phyloP scores from a whole-genome alignment of 2,888 invertebrate species.

The Bhutanitis thaidina region DNA sequence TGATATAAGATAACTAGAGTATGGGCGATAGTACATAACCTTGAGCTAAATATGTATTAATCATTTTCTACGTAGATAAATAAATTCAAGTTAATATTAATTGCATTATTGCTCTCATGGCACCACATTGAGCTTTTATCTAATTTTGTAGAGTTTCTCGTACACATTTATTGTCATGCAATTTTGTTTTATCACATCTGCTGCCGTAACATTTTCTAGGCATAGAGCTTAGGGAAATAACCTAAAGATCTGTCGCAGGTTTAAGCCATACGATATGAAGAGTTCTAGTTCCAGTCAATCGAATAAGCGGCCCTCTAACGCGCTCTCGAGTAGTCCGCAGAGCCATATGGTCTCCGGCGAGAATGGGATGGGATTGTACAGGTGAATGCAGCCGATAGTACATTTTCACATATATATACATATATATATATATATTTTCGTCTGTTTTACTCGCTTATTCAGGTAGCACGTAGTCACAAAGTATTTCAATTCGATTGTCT shows the following conservation, averaged over 20 bases:
- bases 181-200: no score
- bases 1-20: neutral
- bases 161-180: neutral
- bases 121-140: neutral
- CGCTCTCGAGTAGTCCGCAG: constrained; percentile 54
- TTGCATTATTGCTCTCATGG: no score
- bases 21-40: neutral
- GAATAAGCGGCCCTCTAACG: constrained; percentile 64
- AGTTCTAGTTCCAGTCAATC: constrained; percentile 63
- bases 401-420: neutral
- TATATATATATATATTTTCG: no score
- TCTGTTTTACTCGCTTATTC: no score
- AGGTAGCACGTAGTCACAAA: no score
- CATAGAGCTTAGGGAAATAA: neutral
- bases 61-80: neutral
- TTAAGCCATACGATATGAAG: constrained; percentile 82
- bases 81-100: no score
- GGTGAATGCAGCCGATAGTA: constrained; percentile 35
- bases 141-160: neutral
- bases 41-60: neutral
- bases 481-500: no score
- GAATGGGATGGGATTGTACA: constrained; percentile 70
- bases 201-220: neutral
- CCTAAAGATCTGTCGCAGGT: constrained; percentile 40
- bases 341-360: constrained; percentile 56